Base-by-base conservation (phyloP, 2,888 invertebrate genomes). In the Formica aserva region DNA sequence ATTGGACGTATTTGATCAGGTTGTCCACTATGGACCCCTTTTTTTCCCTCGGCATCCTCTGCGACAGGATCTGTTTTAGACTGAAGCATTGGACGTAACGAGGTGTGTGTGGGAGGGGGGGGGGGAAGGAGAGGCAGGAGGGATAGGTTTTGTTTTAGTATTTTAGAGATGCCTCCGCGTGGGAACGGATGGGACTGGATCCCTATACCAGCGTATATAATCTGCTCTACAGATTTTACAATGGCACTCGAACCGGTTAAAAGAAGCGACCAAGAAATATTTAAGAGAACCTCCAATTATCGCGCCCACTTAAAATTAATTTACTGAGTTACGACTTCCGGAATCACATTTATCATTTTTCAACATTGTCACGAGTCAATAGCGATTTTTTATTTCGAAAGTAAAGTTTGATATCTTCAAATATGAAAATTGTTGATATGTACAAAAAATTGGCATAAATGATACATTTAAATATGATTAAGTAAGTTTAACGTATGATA, bases 121-220 rank as follows among this genome's bases (percentile, higher is more conserved):
- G 48, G 3, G 4, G 8, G 52, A 8, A 6, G 5, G 6, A 13
- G 52, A 52, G 52, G n/a, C n/a, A 52, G 52, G 8, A n/a, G 78
- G 85, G 86, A 76, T 88, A 87, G 91, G 92, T 93, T 93, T 94
- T 93, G 92, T 93, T 94, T 94, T 92, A 92, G 91, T 91, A 91
- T 92, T 94, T 93, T 91, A 92, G 91, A 92, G 91, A 92, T 91
- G 92, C 91, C 92, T 90, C 86, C 89, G 89, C 94, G 94, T 94
- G 94, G 93, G 94, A 94, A 94, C 92, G 91, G 90, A 89, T 91
- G 89, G 91, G 87, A 89, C 45, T 26, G 86, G 88, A 86, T 74
- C 84, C 77, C 84, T 78, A 74, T 80, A 78, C 83, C 74, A 22
- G 62, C 78, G 81, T 85, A 80, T 87, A 87, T 87, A 86, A 86